A percentile compares a stretch with the other conserved stretches of the same genome.
These are phyloP conservation scores for Lutraria rhynchaena DNA, from an alignment of 1,140 invertebrate species.

Conservation along the genomic window DNA sequence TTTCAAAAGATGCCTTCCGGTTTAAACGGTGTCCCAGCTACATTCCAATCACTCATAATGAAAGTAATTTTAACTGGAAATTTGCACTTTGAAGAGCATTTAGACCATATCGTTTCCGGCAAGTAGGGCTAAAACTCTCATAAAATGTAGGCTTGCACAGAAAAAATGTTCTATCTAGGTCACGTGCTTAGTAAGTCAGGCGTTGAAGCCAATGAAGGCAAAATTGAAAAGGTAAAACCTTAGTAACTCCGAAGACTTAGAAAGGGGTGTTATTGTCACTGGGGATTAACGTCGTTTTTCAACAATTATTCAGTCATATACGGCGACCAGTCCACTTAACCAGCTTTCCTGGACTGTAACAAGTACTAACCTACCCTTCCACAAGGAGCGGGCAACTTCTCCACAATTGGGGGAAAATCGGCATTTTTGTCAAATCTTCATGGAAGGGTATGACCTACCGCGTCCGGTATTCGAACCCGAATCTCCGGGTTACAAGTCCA, in stretches of 20 bases:
- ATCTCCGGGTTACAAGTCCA: too few species aligned
- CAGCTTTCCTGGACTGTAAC: too few species aligned
- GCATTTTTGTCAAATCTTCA: too few species aligned
- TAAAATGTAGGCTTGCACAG: slow-evolving; percentile 79
- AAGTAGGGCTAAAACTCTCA: slow-evolving; percentile 81
- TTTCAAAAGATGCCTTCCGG: slow-evolving; percentile 75
- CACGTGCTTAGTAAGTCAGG: slow-evolving; percentile 49
- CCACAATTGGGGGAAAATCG: too few species aligned
- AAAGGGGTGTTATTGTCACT: too few species aligned
- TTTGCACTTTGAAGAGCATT: slow-evolving; percentile 79
- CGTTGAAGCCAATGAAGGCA: slow-evolving; percentile 59
- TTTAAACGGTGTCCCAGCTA: slow-evolving; percentile 73
- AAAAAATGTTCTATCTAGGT: slow-evolving; percentile 25
- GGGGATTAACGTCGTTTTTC: too few species aligned
- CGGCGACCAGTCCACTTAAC: too few species aligned
- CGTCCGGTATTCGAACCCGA: too few species aligned
- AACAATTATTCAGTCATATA: too few species aligned
- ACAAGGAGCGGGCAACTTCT: too few species aligned
- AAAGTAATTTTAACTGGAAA: slow-evolving; percentile 46
- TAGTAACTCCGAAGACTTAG: slow-evolving; percentile 62
- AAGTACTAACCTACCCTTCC: too few species aligned
- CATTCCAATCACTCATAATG: slow-evolving; percentile 83
- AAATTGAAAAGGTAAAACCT: slow-evolving; percentile 51
- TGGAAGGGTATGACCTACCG: too few species aligned
- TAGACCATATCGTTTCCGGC: slow-evolving; percentile 76